Evolutionary conservation across 2,113 vertebrate genomes (phyloP), one percentile per base, ranked within the genome.

Genomic region (Mesitornis unicolor): DNA sequence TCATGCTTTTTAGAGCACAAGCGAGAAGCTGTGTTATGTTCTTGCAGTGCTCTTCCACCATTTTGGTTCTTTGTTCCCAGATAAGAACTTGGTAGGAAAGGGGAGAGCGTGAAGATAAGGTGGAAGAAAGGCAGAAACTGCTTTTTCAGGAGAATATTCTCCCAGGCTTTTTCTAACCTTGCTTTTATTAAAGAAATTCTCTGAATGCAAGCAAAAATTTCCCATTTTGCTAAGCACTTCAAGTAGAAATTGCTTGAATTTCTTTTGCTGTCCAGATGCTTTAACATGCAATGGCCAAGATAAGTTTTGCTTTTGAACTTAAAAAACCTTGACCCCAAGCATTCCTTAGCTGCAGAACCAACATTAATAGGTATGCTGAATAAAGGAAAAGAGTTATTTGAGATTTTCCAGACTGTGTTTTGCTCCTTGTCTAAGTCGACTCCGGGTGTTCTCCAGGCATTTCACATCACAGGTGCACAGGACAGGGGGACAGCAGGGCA

Each of bases 161-260:
- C 38, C 33, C 42, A 82, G 69, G 68, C n/a, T 93, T 95, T 96
- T 79, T 68, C 13, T 69, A 80, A 80, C 59, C 51, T 76, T 77
- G 35, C 38, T 90, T 90, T 97, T 83, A 63, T 93, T 88, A 48
- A 70, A 86, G 38, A 70, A 92, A 75, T 88, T 88, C 84, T 78
- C 88, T 4, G 19, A 91, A 95, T 82, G 87, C 90, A 96, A 92
- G 86, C 87, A 96, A 90, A 87, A 88, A 36, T 54, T 79, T 87
- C 67, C 45, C 31, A 15, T 95, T 97, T 95, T 83, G 74, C 81
- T 89, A 70, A 89, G 61, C 80, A 18, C 43, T 79, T 79, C 45
- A 51, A 69, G 45, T 51, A 19, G 5, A 93, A 92, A 90, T 90
- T 75, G 54, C n/a, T 79, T 93, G 57, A 36, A 60, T 94, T 97